These are phyloP conservation scores for Sarcophaga subvicina DNA, from an alignment of 2,888 invertebrate species.

Conservation along the genomic window DNA sequence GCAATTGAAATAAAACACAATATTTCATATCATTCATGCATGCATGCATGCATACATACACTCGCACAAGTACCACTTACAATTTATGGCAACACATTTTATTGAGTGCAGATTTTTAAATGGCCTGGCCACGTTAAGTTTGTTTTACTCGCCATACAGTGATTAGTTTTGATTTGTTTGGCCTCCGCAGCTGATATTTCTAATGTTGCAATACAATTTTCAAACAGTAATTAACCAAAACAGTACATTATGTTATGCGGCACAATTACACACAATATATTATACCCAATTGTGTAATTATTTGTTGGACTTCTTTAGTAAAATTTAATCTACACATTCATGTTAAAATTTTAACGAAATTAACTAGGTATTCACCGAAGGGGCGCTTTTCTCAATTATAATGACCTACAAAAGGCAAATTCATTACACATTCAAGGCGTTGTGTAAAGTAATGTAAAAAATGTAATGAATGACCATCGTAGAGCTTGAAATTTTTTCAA, in stretches of 20 bases:
- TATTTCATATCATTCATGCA: slow-evolving; percentile 33
- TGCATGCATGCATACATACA: too few relatives aligned
- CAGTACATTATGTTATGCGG: slow-evolving; percentile 17
- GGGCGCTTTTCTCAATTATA: too few relatives aligned
- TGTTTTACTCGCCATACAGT: slow-evolving; percentile 52
- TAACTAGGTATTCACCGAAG: too few relatives aligned
- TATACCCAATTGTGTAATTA: slow-evolving; percentile 13
- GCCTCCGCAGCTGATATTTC: slow-evolving; percentile 58
- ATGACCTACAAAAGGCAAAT: too few relatives aligned
- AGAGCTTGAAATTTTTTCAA: too few relatives aligned
- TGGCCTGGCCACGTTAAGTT: slow-evolving; percentile 52
- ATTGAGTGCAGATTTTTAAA: slow-evolving; percentile 54
- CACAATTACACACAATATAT: slow-evolving; percentile 18
- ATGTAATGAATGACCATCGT: too few relatives aligned
- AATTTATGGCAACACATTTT: neutral
- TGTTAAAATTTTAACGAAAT: neutral
- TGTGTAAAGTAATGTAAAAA: too few relatives aligned
- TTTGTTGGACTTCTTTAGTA: neutral
- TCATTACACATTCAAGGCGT: too few relatives aligned
- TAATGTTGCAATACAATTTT: slow-evolving; percentile 34
- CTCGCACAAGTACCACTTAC: neutral
- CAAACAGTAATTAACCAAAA: slow-evolving; percentile 48
- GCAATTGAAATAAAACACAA: slow-evolving; percentile 64
- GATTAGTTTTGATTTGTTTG: slow-evolving; percentile 66
- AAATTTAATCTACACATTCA: neutral